Evolutionary conservation across 2,797 vertebrate genomes (phyloP).

Genomic region (Pantherophis alleghaniensis): DNA sequence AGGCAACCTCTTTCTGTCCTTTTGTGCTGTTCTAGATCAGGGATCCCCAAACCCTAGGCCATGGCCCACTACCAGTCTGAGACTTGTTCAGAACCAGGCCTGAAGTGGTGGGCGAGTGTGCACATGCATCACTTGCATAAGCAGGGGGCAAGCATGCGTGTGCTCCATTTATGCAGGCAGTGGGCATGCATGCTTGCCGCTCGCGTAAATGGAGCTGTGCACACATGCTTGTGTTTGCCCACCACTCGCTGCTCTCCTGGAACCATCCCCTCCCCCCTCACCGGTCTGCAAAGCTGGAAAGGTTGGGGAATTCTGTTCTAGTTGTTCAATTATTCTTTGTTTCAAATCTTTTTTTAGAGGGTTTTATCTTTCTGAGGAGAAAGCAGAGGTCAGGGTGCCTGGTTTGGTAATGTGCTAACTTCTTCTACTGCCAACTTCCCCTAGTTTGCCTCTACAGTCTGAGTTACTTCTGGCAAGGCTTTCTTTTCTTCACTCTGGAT

Average conservation of each 20-base stretch:
- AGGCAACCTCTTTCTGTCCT: background rate
- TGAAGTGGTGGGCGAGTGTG: background rate
- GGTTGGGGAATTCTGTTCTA: background rate
- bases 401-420: background rate
- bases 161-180: background rate
- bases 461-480: background rate
- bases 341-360: background rate
- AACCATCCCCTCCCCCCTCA: background rate
- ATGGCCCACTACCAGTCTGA: background rate
- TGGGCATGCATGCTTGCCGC: background rate
- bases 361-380: background rate
- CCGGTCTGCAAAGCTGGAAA: background rate
- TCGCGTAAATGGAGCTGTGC: background rate
- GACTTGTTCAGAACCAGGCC: background rate
- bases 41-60: background rate
- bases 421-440: background rate
- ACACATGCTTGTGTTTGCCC: background rate
- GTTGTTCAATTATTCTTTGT: background rate
- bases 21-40: background rate
- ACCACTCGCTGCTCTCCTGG: rapidly evolving
- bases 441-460: background rate
- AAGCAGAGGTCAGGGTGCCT: background rate
- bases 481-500: background rate
- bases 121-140: background rate
- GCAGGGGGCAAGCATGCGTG: background rate